Conservation (phyloP, 1,140 invertebrate genomes). For the Phenacoccus solenopsis region DNA sequence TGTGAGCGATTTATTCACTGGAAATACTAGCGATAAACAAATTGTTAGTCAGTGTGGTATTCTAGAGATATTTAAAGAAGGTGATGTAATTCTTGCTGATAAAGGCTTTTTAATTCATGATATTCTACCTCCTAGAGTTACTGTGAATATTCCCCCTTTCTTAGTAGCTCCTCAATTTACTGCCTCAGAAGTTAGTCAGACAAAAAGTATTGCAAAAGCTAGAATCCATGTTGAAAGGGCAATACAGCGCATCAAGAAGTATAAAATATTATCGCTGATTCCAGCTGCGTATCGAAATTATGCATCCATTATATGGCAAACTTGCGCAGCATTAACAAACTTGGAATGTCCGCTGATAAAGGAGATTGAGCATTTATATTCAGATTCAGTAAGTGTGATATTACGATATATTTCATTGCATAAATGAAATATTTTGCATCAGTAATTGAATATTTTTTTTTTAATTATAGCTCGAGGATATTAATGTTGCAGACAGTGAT, state of each 20-base stretch:
- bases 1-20: conserved; percentile 20
- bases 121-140: not conserved
- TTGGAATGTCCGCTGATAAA: not conserved
- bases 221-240: conserved; percentile 16
- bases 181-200: not conserved
- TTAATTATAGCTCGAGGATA: too few species aligned
- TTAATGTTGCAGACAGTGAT: too few species aligned
- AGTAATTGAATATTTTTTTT: too few species aligned
- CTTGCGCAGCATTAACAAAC: not conserved
- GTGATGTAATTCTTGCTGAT: conserved; percentile 17
- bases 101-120: conserved; percentile 18
- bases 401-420: too few species aligned
- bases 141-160: conserved; percentile 18
- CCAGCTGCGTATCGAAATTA: not conserved
- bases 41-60: conserved; percentile 22
- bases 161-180: not conserved
- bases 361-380: not conserved
- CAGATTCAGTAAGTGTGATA: not conserved
- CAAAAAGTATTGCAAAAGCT: conserved; percentile 15
- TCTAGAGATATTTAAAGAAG: not conserved
- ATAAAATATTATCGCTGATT: conserved; percentile 7
- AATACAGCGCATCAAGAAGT: not conserved
- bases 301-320: not conserved
- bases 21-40: conserved; percentile 23
- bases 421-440: too few species aligned